Conservation (phyloP, 2,888 invertebrate species). For the Drosophila basisetae region DNA sequence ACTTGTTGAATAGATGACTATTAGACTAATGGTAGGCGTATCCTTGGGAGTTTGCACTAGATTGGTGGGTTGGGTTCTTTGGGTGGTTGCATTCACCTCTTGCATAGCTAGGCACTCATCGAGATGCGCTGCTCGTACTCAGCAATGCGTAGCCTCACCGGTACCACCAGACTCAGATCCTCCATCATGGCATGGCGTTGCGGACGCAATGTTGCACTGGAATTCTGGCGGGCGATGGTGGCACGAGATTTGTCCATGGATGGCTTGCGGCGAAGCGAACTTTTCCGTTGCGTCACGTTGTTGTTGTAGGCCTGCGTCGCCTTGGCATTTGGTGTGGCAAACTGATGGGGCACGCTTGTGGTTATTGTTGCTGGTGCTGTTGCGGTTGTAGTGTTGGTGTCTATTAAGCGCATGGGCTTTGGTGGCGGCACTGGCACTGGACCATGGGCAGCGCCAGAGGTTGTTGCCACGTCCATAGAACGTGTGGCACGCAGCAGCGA, state of each 20-base stretch:
- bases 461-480: constrained; percentile 48
- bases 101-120: constrained; percentile 47
- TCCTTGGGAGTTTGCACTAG: constrained; percentile 61
- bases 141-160: constrained; percentile 81
- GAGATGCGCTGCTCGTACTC: constrained; percentile 81
- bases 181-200: constrained; percentile 82
- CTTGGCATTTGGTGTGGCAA: constrained; percentile 55
- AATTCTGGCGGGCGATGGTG: constrained; percentile 70
- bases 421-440: constrained; percentile 64
- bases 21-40: constrained; percentile 22
- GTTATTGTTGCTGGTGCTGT: constrained; percentile 3
- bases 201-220: constrained; percentile 65
- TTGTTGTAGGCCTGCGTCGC: constrained; percentile 28
- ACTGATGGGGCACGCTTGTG: constrained; percentile 24
- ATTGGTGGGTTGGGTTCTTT: neutral
- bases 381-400: neutral
- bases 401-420: constrained; percentile 64
- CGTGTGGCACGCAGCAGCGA: constrained; percentile 62
- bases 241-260: constrained; percentile 79
- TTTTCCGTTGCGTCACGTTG: constrained; percentile 60
- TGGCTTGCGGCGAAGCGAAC: constrained; percentile 73
- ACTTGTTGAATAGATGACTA: constrained; percentile 14
- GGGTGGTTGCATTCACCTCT: constrained; percentile 4
- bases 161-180: constrained; percentile 81
- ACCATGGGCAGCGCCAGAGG: constrained; percentile 4